phyloP scores from a whole-genome alignment of 2,888 invertebrate genomes.

The Graphium colonna region DNA sequence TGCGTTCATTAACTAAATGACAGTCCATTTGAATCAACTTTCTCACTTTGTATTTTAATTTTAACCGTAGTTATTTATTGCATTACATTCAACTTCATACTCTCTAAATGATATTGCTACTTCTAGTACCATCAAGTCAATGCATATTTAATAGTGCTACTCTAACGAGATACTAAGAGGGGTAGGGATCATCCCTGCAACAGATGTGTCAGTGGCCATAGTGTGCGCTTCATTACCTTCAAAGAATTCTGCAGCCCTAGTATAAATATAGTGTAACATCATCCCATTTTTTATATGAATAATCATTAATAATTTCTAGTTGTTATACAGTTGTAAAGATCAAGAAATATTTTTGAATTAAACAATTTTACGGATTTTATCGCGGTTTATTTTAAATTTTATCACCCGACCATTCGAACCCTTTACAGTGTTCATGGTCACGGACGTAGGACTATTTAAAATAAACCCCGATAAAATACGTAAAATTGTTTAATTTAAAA shows the following conservation, averaged over 20 bases:
- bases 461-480: no score
- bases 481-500: no score
- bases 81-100: background rate
- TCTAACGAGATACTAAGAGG: constrained; percentile 31
- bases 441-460: no score
- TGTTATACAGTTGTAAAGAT: no score
- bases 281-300: background rate
- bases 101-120: background rate
- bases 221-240: constrained; percentile 62
- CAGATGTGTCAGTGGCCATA: constrained; percentile 58
- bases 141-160: constrained; percentile 40
- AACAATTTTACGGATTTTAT: background rate
- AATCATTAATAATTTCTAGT: no score
- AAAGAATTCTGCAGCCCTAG: constrained; percentile 24
- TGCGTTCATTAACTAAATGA: no score
- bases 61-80: background rate
- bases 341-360: background rate
- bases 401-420: no score
- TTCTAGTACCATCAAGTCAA: constrained; percentile 25
- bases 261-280: constrained; percentile 22
- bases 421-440: no score
- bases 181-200: constrained; percentile 32
- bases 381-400: no score
- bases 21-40: no score
- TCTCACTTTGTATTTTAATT: no score